phyloP scores from a whole-genome alignment of 2,888 invertebrate genomes.

The Coenonympha glycerion region DNA sequence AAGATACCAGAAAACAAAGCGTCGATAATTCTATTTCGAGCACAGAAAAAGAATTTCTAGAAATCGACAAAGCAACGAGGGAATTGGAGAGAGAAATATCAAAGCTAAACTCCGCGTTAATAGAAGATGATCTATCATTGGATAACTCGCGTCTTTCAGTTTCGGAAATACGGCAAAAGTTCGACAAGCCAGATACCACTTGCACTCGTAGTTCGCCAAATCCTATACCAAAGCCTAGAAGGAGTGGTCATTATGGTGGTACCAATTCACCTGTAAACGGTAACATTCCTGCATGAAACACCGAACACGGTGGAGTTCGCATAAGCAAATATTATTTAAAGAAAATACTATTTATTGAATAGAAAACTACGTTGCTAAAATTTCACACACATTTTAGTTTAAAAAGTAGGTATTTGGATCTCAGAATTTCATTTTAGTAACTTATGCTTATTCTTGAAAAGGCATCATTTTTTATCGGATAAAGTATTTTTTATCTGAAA shows the following conservation, averaged over 20 bases:
- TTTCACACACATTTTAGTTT: constrained; percentile 3
- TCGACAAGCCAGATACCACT: constrained; percentile 69
- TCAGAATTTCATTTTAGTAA: constrained; percentile 18
- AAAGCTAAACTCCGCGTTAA: constrained; percentile 65
- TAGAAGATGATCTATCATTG: constrained; percentile 55
- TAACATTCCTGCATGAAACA: constrained; percentile 21
- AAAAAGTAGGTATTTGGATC: constrained; percentile 19
- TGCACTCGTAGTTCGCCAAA: constrained; percentile 71
- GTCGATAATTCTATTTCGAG: constrained; percentile 61
- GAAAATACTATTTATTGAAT: not conserved
- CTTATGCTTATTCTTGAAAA: not conserved
- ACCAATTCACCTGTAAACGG: constrained; percentile 45
- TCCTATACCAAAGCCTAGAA: constrained; percentile 76
- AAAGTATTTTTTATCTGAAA: no score
- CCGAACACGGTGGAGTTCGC: not conserved
- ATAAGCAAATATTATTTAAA: not conserved
- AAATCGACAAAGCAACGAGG: constrained; percentile 65
- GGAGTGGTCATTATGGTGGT: constrained; percentile 67
- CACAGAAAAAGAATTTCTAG: constrained; percentile 67
- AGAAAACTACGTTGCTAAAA: not conserved
- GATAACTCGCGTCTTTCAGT: constrained; percentile 53
- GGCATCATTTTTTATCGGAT: not conserved
- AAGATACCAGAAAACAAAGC: constrained; percentile 54
- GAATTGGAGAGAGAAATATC: constrained; percentile 67
- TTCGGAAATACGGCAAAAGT: constrained; percentile 70